A percentile compares a stretch with the other conserved stretches of the same genome.
Conservation (phyloP, 2,113 vertebrate species). For the Calonectris borealis region DNA sequence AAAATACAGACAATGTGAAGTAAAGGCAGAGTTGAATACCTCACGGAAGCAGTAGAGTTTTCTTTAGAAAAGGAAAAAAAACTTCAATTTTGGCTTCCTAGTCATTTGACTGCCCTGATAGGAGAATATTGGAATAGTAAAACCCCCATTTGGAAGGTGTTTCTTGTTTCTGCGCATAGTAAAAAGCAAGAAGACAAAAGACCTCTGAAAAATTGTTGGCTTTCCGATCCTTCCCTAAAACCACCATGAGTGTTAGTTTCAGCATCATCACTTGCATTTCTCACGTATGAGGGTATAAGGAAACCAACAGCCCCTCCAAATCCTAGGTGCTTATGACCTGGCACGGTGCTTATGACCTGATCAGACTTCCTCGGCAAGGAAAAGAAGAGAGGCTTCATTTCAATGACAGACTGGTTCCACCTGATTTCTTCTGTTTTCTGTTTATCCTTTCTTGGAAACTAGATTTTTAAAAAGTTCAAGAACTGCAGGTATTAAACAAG, state of each 20-base stretch:
- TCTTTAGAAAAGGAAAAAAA: neutral
- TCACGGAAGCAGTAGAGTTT: neutral
- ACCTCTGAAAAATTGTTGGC: neutral
- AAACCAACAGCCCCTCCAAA: neutral
- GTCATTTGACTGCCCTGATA: neutral
- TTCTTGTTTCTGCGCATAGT: neutral
- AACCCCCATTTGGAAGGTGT: neutral
- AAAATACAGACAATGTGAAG: neutral
- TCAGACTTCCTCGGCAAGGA: neutral
- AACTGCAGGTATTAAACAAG: neutral
- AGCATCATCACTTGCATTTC: neutral
- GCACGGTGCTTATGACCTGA: neutral
- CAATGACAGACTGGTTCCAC: neutral
- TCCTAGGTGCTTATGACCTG: neutral
- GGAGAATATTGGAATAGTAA: neutral
- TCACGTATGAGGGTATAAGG: neutral
- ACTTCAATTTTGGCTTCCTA: neutral
- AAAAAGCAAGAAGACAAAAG: neutral
- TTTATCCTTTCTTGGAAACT: neutral
- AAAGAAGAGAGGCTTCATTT: neutral
- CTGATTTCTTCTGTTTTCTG: neutral
- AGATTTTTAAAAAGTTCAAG: neutral
- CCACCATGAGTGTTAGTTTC: neutral
- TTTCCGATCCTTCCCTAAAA: neutral
- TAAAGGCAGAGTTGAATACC: neutral